Conservation (phyloP, 1,140 invertebrate species). For the Drosophila ficusphila region DNA sequence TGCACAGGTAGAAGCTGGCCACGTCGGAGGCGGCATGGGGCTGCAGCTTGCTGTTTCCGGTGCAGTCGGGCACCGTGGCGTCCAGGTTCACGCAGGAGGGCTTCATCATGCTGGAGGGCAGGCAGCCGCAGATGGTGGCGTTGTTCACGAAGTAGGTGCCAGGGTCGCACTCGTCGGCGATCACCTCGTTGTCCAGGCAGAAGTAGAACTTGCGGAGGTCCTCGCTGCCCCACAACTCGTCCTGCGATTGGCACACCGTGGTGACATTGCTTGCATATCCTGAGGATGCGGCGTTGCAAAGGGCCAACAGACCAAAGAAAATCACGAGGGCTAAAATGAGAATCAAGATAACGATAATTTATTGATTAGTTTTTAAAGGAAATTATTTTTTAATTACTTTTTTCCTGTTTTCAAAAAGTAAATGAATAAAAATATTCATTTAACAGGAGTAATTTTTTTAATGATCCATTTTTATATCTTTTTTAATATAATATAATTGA, state of each 20-base stretch:
- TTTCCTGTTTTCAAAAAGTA: no score
- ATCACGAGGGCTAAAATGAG: conserved; percentile 17
- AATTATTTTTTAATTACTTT: no score
- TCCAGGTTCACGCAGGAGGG: conserved; percentile 54
- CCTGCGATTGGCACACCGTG: conserved; percentile 35
- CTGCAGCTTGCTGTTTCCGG: conserved; percentile 41
- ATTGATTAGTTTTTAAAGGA: neutral
- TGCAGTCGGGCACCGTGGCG: conserved; percentile 17
- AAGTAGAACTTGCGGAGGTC: conserved; percentile 57
- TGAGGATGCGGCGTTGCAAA: conserved; percentile 16
- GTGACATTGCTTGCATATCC: neutral
- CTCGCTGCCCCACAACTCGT: conserved; percentile 49
- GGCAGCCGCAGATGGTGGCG: conserved; percentile 54
- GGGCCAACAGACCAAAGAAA: conserved; percentile 38
- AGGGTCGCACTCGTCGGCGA: conserved; percentile 22
- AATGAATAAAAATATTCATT: no score
- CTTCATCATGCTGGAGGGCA: conserved; percentile 41
- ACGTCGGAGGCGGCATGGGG: conserved; percentile 39
- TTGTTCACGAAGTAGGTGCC: conserved; percentile 64
- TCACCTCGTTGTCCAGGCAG: conserved; percentile 32
- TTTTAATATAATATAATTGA: no score
- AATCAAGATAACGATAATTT: neutral
- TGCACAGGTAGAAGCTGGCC: conserved; percentile 65
- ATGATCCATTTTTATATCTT: no score
- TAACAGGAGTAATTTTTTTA: no score